These are phyloP conservation scores for Seira sanloemensis DNA, from an alignment of 2,888 invertebrate species.

Conservation along the genomic window DNA sequence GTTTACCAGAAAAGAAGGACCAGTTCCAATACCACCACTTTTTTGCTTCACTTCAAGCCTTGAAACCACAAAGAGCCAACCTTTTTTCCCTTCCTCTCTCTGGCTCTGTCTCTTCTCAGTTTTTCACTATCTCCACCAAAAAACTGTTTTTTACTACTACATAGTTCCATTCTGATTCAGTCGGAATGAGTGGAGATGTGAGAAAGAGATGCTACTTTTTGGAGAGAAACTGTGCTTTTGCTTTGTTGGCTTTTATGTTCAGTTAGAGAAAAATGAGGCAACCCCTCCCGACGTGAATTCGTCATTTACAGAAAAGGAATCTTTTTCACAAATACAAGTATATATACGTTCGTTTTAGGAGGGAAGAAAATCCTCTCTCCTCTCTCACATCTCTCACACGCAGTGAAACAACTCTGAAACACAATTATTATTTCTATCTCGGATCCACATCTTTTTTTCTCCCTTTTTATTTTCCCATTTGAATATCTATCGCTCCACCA, in stretches of 20 bases:
- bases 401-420: not conserved
- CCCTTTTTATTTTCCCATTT: not conserved
- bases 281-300: not conserved
- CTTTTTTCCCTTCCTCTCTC: slow-evolving; percentile 21
- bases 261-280: no score
- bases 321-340: not conserved
- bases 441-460: slow-evolving; percentile 37
- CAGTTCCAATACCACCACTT: not conserved
- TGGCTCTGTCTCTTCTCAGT: no score
- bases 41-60: not conserved
- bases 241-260: not conserved
- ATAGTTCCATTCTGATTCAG: not conserved
- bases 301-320: not conserved
- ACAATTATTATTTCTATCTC: slow-evolving; percentile 20
- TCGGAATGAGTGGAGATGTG: not conserved
- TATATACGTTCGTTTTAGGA: not conserved
- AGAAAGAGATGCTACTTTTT: not conserved
- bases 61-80: slow-evolving; percentile 52
- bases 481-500: not conserved
- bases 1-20: not conserved
- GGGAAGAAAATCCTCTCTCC: not conserved
- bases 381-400: not conserved
- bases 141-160: not conserved
- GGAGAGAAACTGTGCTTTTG: not conserved
- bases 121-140: not conserved